Evolutionary conservation across 2,888 invertebrate genomes (phyloP), one percentile per base, ranked within the genome.

Genomic region (Agrilus mali): DNA sequence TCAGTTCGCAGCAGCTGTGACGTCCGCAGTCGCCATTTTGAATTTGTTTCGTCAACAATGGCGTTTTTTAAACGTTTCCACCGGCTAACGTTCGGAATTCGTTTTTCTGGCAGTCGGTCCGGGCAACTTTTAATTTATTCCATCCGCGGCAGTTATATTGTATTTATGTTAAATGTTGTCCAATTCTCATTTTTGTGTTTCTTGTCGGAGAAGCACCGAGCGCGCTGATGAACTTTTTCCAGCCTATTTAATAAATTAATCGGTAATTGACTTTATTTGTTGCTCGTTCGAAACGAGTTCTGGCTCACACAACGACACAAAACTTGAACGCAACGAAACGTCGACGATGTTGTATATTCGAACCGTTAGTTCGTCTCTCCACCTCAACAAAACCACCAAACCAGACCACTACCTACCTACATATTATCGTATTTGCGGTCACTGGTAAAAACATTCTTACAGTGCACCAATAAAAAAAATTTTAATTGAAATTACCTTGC

Each of bases 41-140:
- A 63, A 64, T 63, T 62, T 56, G 61, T 60, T 60, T 59, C 53
- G 56, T 56, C 61, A 57, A 63, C 62, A 63, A 63, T 63, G 60
- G 62, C 52, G 57, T 46, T 58, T 61, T 60, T 61, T 58, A 53
- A 48, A 46, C 51, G 51, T 59, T 60, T 56, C 51, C 58, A 57
- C 57, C 59, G 57, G 58, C 59, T 57, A 59, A 60, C 54, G 53
- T 51, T 55, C 48, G 57, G 60, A 58, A 60, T 61, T 59, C 52
- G 59, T 61, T 60, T 60, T 60, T 60, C 60, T 57, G 56, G 53
- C 53, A 51, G 56, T 47, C 51, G 53, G 46, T 49, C 48, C 52
- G 49, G 50, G 42, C 58, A 27, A 27, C 27, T 60, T 59, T 60
- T 60, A 58, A 60, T 60, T 60, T 60, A 60, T 60, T 58, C 60